Base-by-base conservation (phyloP, 2,113 vertebrate genomes). In the Pseudorasbora parva region DNA sequence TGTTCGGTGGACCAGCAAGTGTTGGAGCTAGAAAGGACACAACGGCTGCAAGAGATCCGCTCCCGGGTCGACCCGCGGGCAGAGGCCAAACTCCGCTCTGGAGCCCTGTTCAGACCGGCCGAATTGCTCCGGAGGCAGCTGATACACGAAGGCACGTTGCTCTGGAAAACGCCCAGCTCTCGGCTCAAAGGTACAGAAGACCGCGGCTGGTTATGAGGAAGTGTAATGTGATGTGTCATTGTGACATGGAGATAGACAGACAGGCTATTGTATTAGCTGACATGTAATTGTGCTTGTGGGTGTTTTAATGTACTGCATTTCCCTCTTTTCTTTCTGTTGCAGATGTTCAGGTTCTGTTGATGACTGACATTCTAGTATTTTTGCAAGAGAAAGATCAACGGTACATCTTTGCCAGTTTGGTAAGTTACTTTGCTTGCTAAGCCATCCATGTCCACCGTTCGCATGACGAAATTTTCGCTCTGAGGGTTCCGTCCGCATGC, bases 361-460 rank as follows among this genome's bases (percentile, higher is more conserved):
- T 98, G 96, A 96, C 96, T 0, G 97, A 98, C 59, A 95, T 96
- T 88, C 92, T 98, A 6, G 94, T 98, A 73, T 96, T 97, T 88
- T 94, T 98, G 68, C 96, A 98, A 89, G 97, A 98, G 91, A 98
- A 98, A 91, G 97, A 98, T 90, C 97, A 98, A 89, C 95, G 95
- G 81, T 97, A 94, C 89, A 95, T 95, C 84, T 98, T 98, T 83
- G 95, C 96, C 43, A 91, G 91, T 82, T 91, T 97, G 95, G 97
- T 98, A 90, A 96, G 95, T 84, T 69, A 54, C 47, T 54, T 49
- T 60, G 0, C 59, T 54, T 54, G 51, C 51, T 54, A 54, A 19
- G 51, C 6, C 17, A 37, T 37, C 37, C 37, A 37, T 6, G 6
- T 37, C 37, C 5, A 37, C 37, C 37, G 3, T 33, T 4, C 3